These are phyloP conservation scores for Mohoua ochrocephala DNA, from an alignment of 2,113 vertebrate genomes.

Conservation along the genomic window DNA sequence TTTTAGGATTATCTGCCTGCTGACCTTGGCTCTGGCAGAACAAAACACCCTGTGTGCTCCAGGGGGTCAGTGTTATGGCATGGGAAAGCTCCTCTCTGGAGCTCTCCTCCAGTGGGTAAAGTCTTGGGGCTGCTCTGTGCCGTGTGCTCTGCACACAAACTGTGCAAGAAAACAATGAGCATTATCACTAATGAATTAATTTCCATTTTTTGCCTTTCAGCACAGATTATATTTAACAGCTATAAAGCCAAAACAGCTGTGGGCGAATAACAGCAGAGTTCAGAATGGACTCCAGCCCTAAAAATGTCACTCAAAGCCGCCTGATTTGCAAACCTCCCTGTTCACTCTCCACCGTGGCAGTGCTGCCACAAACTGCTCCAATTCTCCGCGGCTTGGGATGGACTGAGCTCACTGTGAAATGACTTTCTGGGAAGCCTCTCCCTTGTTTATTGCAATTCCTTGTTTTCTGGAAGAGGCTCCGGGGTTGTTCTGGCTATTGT, in stretches of 20 bases:
- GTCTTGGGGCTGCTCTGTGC: not conserved
- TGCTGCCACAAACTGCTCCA: not conserved
- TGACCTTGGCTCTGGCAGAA: not conserved
- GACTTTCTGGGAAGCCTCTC: slow-evolving; percentile 31
- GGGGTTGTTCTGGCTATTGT: not conserved
- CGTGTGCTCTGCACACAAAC: not conserved
- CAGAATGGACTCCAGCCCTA: not conserved
- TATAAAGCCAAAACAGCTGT: not conserved
- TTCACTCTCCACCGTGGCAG: accelerated
- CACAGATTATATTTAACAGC: not conserved
- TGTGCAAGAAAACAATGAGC: not conserved
- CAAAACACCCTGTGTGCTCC: not conserved
- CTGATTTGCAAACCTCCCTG: not conserved
- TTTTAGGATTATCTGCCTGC: not conserved
- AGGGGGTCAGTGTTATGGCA: not conserved
- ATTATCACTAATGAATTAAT: not conserved
- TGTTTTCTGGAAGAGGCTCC: not conserved
- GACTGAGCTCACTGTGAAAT: not conserved
- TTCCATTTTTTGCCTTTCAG: not conserved
- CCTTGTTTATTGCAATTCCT: slow-evolving; percentile 7
- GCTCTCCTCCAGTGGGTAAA: not conserved
- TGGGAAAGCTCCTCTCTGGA: not conserved
- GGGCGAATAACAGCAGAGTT: not conserved
- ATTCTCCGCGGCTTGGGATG: not conserved
- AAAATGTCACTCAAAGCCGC: not conserved